Conservation (phyloP, 92 coral and sea anemone genomes). For the Umimayanthus chanpuru region DNA sequence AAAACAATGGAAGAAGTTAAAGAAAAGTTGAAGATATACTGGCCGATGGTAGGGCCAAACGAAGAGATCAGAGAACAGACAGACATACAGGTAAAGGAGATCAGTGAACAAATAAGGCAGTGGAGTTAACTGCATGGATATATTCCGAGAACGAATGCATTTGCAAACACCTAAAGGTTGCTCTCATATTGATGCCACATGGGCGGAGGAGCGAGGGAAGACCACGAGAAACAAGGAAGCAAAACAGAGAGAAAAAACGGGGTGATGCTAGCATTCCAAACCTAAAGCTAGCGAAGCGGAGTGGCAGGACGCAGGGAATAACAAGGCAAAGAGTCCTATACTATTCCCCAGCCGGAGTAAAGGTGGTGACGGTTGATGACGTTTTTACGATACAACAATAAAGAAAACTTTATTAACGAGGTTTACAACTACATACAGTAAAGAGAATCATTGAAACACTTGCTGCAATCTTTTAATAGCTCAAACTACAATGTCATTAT, state of each 20-base stretch:
- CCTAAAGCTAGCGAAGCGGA: neutral
- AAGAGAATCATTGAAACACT: no score
- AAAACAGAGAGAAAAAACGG: neutral
- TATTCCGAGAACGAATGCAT: neutral
- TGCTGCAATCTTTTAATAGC: no score
- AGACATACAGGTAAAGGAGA: neutral
- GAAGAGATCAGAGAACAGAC: neutral
- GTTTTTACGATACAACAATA: no score
- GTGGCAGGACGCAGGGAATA: no score
- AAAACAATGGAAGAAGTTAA: neutral
- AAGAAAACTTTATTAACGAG: no score
- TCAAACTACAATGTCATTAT: no score
- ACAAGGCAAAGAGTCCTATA: no score
- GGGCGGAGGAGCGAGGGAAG: neutral
- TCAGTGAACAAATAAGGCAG: neutral
- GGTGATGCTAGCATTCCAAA: neutral
- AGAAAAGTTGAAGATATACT: neutral
- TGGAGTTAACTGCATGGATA: neutral
- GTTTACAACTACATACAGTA: no score
- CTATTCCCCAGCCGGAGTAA: no score
- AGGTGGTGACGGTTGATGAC: no score
- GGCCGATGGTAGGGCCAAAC: neutral
- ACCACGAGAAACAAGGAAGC: neutral
- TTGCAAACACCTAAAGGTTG: neutral
- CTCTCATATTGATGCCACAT: neutral